Evolutionary conservation across 2,797 vertebrate genomes (phyloP), one percentile per base, ranked within the genome.

Genomic region (Typhlichthys eigenmanni): DNA sequence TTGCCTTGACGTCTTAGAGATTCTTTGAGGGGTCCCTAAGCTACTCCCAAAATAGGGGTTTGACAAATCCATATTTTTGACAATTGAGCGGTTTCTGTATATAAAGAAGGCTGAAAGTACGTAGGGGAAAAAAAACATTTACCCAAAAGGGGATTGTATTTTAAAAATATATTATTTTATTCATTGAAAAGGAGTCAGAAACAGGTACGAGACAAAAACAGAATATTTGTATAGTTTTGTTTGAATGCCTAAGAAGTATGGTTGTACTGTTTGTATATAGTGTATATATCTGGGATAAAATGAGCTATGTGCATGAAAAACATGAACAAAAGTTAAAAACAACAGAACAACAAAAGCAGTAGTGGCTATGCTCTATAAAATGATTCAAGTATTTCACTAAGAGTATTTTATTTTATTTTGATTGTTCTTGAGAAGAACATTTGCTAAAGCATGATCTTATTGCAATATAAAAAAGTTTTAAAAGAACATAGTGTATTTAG

Each of bases 151-250:
- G 95, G 95, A 95, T 95, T 98, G 96, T 98, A 98, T 98, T 95
- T 95, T 92, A 94, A 89, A 93, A 92, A 93, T 92, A 94, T 93
- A 96, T 97, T 96, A 98, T 98, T 98, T 98, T 98, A 95, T 96
- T 97, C 95, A 95, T 94, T 95, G 94, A 96, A 93, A 92, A 92
- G 90, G 95, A 94, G 95, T 95, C 93, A 94, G 94, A 95, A 97
- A 96, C 95, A 95, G 95, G 95, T 95, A 93, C 89, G 94, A 95
- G 94, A 95, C 93, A 94, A 95, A 96, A 95, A 96, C 94, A 95
- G 94, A 95, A 95, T 95, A 96, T 97, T 97, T 98, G 96, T 99
- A 98, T 98, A 98, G 96, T 98, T 98, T 97, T 98, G 94, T 97
- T 96, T 95, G 96, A 96, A 96, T 95, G 95, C 96, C 93, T 92